These are phyloP conservation scores for Campopleginae sp. DNA, from an alignment of 2,888 invertebrate genomes.

Conservation along the genomic window DNA sequence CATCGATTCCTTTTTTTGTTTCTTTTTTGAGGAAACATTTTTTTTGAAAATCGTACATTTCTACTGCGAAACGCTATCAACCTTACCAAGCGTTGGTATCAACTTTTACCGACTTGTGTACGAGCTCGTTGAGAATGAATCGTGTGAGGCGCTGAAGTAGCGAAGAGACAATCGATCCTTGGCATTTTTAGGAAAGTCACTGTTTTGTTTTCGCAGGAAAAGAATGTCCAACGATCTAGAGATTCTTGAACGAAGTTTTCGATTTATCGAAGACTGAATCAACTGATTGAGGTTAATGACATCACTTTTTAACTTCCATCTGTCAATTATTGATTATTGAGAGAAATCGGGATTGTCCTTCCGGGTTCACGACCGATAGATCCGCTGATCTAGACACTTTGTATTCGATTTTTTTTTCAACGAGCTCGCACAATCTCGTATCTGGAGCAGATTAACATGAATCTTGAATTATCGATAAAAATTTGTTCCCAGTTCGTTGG, in stretches of 20 bases:
- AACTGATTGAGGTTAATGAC: background rate
- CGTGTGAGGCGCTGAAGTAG: background rate
- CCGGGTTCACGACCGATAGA: background rate
- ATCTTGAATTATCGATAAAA: background rate
- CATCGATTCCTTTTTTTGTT: too few relatives aligned
- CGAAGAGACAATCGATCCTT: background rate
- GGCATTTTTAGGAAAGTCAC: background rate
- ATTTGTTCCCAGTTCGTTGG: background rate
- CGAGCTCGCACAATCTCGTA: background rate
- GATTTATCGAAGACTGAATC: background rate
- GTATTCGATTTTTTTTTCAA: background rate
- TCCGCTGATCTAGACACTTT: background rate
- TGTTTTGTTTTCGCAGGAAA: background rate
- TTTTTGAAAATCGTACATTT: background rate
- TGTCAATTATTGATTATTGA: background rate
- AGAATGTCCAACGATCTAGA: background rate
- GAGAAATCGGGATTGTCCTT: background rate
- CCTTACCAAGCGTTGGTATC: background rate
- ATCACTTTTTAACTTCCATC: background rate
- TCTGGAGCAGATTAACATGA: background rate
- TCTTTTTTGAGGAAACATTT: too few relatives aligned
- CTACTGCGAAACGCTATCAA: background rate
- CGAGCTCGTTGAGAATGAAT: background rate
- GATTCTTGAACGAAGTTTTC: background rate
- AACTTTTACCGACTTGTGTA: background rate